Evolutionary conservation across 1,140 invertebrate species (phyloP).

Genomic region (Cyrtorhinus lividipennis): DNA sequence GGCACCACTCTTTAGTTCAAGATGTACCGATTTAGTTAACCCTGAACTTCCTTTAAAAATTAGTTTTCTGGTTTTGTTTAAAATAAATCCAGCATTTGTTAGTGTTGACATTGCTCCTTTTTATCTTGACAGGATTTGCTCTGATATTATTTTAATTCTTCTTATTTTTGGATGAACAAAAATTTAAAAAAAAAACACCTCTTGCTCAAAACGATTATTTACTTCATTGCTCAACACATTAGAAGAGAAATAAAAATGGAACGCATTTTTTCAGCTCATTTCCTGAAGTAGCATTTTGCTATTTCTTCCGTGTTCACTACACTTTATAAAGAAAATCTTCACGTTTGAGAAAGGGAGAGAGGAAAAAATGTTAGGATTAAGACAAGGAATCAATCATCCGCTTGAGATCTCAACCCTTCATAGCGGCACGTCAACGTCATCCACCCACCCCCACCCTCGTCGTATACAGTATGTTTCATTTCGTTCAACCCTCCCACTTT

Average conservation of each 20-base stretch:
- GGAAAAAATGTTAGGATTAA: not conserved
- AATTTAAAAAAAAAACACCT: slow-evolving; percentile 14
- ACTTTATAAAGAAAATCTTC: not conserved
- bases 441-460: no score
- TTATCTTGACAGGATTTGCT: not conserved
- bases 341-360: not conserved
- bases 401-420: not conserved
- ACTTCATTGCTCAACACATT: slow-evolving; percentile 20
- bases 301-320: not conserved
- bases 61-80: no score
- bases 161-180: not conserved
- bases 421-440: no score
- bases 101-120: not conserved
- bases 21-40: no score
- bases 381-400: not conserved
- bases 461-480: not conserved
- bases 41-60: no score
- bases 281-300: not conserved
- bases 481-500: not conserved
- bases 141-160: not conserved
- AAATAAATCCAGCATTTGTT: not conserved
- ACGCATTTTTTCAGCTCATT: slow-evolving; percentile 11
- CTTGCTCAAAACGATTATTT: slow-evolving; percentile 20
- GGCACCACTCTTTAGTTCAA: not conserved
- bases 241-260: not conserved